phyloP scores from a whole-genome alignment of 1,140 invertebrate genomes.

The Drosophila pectinifera region DNA sequence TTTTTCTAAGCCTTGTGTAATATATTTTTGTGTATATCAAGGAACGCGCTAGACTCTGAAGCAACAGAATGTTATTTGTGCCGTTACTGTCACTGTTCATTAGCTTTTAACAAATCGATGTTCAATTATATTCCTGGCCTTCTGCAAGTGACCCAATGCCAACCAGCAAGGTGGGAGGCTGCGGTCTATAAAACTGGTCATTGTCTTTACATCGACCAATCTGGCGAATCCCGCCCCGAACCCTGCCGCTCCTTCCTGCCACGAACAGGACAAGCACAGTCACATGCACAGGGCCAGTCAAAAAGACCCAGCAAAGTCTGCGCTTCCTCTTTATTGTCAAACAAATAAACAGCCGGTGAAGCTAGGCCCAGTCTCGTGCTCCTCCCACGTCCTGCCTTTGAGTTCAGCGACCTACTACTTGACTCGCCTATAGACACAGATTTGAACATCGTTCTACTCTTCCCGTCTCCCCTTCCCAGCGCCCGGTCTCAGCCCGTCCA shows the following conservation, averaged over 20 bases:
- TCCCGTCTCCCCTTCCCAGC: constrained; percentile 1
- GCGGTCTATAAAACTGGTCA: constrained; percentile 12
- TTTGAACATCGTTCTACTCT: constrained; percentile 22
- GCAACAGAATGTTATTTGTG: constrained; percentile 1
- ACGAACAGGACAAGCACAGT: neutral
- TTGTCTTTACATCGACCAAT: constrained; percentile 19
- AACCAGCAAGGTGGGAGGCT: neutral
- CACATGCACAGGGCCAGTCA: neutral
- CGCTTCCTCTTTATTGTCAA: constrained; percentile 24
- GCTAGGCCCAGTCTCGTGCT: neutral
- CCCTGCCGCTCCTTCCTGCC: neutral
- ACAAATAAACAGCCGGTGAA: constrained; percentile 31
- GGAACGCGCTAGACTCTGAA: neutral
- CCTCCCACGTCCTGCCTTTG: neutral
- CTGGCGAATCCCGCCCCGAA: too few relatives aligned
- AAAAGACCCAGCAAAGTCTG: constrained; percentile 14
- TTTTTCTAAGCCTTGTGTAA: neutral
- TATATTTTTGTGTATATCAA: constrained; percentile 34
- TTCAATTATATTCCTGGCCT: constrained; percentile 14
- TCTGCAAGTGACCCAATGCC: constrained; percentile 6
- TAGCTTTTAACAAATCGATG: constrained; percentile 21
- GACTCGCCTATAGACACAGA: constrained; percentile 42
- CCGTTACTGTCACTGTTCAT: constrained; percentile 16
- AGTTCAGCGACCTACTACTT: constrained; percentile 65
- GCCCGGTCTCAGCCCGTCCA: neutral